Evolutionary conservation across 2,888 invertebrate species (phyloP), one percentile per base, ranked within the genome.

Genomic region (Polylopha cassiicola): DNA sequence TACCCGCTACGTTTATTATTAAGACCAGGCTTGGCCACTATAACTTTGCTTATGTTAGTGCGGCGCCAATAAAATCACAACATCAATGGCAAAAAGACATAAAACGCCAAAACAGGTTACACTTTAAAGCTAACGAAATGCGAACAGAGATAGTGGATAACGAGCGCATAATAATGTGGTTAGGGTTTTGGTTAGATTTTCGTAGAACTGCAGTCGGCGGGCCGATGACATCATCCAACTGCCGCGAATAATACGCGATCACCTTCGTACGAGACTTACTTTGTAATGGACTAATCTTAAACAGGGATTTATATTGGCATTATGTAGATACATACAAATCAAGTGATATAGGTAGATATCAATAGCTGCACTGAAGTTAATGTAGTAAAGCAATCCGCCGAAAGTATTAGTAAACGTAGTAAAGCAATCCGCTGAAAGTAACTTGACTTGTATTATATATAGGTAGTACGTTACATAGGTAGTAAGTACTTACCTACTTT

Each of bases 171-270:
- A 75, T 73, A 80, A 80, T 72, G 63, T 54, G 59, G 65, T 64
- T 76, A 16, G 27, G 30, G 15, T 17, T 10, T 29, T 11, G 34
- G 28, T 63, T 57, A 57, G 55, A 71, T 70, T 65, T 82, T 81
- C 81, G 75, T 71, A 70, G 80, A 84, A 82, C 59, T 61, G 57
- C 63, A 73, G 74, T 69, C 72, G 58, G 62, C 55, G 48, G 49
- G 47, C 48, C 49, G 76, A 78, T 82, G 82, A 80, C 77, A 76
- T 82, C 81, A 82, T 62, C 56, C 50, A 58, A 53, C 59, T 56
- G 48, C 49, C 58, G 54, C 45, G 52, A 58, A 51, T 30, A 28
- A 15, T 59, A 65, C 73, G 59, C 64, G 71, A 63, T 80, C 70
- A 73, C 75, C 76, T 80, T 73, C 74, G 53, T 50, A 56, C 50